phyloP scores from a whole-genome alignment of 2,113 vertebrate genomes.

The Sorex fumeus region DNA sequence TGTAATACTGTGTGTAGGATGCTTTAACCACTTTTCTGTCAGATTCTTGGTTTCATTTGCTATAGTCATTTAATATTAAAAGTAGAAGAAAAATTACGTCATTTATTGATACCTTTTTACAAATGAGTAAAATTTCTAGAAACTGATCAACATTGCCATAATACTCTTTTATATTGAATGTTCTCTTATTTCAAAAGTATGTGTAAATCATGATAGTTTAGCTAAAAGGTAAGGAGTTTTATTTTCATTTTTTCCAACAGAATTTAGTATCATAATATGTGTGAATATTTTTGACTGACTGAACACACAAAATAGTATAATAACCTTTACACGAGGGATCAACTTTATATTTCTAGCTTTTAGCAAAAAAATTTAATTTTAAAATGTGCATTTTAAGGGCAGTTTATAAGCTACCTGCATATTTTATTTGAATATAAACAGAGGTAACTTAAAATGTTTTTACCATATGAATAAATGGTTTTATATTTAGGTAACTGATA shows the following conservation, averaged over 20 bases:
- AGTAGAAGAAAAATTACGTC: background rate
- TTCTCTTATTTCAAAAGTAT: conserved; percentile 11
- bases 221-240: background rate
- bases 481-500: conserved; percentile 34
- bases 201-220: background rate
- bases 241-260: background rate
- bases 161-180: background rate
- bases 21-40: background rate
- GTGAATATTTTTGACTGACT: conserved; percentile 20
- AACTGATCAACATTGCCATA: background rate
- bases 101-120: background rate
- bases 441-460: background rate
- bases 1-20: background rate
- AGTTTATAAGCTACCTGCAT: background rate
- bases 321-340: conserved; percentile 1
- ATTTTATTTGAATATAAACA: conserved; percentile 17
- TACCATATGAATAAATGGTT: conserved; percentile 35
- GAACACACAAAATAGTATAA: background rate
- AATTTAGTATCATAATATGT: background rate
- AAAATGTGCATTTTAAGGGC: background rate
- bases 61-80: background rate
- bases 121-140: background rate
- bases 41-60: background rate
- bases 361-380: conserved; percentile 28
- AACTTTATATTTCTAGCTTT: background rate